A percentile compares a stretch with the other conserved stretches of the same genome.
Evolutionary conservation across 1,140 invertebrate species (phyloP).

Genomic region (Sycophila sp.): DNA sequence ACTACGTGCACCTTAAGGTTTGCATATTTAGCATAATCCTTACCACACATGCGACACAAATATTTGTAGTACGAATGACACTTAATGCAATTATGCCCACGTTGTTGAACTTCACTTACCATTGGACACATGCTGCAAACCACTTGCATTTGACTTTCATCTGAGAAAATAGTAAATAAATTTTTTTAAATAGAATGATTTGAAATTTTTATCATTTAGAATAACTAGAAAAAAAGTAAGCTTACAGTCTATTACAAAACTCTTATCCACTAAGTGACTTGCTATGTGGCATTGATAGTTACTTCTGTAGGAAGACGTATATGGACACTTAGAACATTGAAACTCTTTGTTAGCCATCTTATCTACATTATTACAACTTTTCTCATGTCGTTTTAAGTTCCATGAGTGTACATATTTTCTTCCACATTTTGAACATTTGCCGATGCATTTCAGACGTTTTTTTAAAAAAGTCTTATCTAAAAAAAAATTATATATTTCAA

Average conservation of each 20-base stretch:
- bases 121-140: too few species aligned
- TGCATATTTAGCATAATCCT: background rate
- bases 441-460: too few species aligned
- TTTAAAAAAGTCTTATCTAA: too few species aligned
- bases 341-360: too few species aligned
- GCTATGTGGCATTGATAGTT: background rate
- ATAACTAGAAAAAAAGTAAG: background rate
- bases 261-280: background rate
- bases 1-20: background rate
- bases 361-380: too few species aligned
- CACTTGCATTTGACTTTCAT: background rate
- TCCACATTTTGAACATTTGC: too few species aligned
- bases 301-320: background rate
- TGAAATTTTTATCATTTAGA: background rate
- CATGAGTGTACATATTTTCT: too few species aligned
- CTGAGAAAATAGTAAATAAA: background rate
- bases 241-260: background rate
- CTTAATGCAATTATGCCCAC: too few species aligned
- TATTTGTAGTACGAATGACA: background rate
- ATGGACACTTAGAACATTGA: background rate
- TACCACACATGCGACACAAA: background rate
- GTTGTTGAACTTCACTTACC: too few species aligned
- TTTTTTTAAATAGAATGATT: background rate
- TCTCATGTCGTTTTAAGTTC: too few species aligned
- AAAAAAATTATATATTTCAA: too few species aligned